A percentile compares a stretch with the other conserved stretches of the same genome.
Evolutionary conservation across 2,113 vertebrate genomes (phyloP).

Genomic region (Shinisaurus crocodilurus): DNA sequence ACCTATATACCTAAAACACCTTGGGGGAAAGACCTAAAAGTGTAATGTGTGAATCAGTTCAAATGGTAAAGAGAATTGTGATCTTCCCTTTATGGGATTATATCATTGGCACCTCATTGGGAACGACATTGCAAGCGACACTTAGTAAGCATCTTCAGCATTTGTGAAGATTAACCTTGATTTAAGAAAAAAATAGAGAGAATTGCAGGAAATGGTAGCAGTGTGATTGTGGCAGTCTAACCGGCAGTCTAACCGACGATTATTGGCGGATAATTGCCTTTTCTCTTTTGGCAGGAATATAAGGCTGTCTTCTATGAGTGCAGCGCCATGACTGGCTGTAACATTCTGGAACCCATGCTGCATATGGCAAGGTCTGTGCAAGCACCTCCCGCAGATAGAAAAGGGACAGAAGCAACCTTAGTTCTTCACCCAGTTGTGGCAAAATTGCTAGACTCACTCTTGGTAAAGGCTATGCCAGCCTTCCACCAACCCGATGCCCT

Average conservation of each 20-base stretch:
- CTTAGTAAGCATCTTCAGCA: not conserved
- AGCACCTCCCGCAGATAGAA: not conserved
- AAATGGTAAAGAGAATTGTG: not conserved
- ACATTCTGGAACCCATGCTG: slow-evolving; percentile 80
- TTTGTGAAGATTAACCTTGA: not conserved
- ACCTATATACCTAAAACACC: too few relatives aligned
- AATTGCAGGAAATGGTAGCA: not conserved
- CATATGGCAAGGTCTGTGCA: slow-evolving; percentile 80
- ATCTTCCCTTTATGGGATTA: not conserved
- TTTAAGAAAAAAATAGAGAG: too few relatives aligned
- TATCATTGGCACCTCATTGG: not conserved
- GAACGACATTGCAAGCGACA: not conserved
- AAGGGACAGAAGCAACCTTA: not conserved
- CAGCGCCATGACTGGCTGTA: slow-evolving; percentile 79
- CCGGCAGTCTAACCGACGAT: not conserved
- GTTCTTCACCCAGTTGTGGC: not conserved
- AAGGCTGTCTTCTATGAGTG: slow-evolving; percentile 86
- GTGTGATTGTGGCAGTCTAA: not conserved
- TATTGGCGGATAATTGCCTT: not conserved
- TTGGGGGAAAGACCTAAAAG: not conserved
- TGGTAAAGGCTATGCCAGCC: not conserved
- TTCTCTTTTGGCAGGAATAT: slow-evolving; percentile 78
- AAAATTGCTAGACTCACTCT: not conserved
- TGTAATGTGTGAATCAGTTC: not conserved
- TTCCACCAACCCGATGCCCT: too few relatives aligned